Conservation (phyloP, 2,113 vertebrate species). For the Pachyramphus minor region DNA sequence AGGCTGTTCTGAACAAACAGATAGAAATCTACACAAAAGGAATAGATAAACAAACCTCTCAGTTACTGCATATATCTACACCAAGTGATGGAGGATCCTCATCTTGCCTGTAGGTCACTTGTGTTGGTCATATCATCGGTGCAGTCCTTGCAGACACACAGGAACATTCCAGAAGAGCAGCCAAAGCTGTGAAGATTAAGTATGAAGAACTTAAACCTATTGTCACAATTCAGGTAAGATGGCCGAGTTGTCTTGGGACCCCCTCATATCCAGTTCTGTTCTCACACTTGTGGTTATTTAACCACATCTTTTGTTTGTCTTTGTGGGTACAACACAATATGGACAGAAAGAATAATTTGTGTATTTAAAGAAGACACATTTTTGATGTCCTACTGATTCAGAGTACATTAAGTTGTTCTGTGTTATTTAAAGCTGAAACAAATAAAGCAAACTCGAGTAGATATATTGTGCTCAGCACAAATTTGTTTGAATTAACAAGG, state of each 20-base stretch:
- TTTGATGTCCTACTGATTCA: neutral
- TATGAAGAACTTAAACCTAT: slow-evolving; percentile 88
- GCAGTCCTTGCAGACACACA: slow-evolving; percentile 89
- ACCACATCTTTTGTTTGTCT: fast-evolving
- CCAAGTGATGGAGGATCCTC: neutral
- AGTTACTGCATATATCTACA: neutral
- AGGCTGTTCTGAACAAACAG: neutral
- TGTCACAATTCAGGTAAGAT: slow-evolving; percentile 88
- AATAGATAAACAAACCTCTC: neutral
- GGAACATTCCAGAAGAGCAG: slow-evolving; percentile 87
- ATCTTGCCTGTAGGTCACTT: slow-evolving; percentile 83
- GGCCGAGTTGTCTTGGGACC: neutral
- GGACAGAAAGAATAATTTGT: neutral
- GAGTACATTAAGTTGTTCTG: neutral
- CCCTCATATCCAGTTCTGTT: neutral
- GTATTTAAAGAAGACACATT: neutral
- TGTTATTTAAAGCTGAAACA: neutral
- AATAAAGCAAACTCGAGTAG: neutral
- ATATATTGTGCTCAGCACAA: neutral
- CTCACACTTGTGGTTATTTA: neutral
- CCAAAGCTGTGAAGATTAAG: slow-evolving; percentile 81
- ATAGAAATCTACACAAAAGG: neutral
- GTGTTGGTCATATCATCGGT: slow-evolving; percentile 91
- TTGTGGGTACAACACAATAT: neutral
- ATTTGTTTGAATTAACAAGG: neutral